Evolutionary conservation across 1,140 invertebrate genomes (phyloP).

Genomic region (Listronotus oregonensis): DNA sequence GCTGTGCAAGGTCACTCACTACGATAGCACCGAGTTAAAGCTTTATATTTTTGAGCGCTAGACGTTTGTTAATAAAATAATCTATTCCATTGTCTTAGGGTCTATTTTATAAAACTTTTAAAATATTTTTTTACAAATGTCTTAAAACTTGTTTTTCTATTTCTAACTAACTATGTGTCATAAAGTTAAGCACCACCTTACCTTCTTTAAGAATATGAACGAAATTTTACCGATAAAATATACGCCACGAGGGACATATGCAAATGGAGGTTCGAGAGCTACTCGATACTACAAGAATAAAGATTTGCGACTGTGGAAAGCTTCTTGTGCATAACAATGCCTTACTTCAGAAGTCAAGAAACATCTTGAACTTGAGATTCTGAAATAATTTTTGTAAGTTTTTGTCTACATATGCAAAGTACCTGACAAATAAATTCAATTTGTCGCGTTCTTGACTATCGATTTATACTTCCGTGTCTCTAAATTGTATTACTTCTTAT

Average conservation of each 20-base stretch:
- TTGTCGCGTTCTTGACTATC: constrained; percentile 6
- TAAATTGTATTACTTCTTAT: not conserved
- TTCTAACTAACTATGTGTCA: too few relatives aligned
- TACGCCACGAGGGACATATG: constrained; percentile 21
- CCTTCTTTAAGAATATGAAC: not conserved
- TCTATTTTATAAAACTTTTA: too few relatives aligned
- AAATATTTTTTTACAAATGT: too few relatives aligned
- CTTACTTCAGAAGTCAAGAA: not conserved
- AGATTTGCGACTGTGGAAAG: constrained; percentile 19
- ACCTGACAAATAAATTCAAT: not conserved
- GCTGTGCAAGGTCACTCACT: too few relatives aligned
- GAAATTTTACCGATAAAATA: constrained; percentile 14
- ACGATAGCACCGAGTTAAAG: too few relatives aligned
- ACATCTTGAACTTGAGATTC: not conserved
- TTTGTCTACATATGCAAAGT: constrained; percentile 6
- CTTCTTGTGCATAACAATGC: constrained; percentile 23
- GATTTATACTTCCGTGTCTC: not conserved
- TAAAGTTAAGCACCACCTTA: not conserved
- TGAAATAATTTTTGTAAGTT: constrained; percentile 6
- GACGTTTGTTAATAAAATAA: too few relatives aligned
- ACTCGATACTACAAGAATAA: constrained; percentile 20
- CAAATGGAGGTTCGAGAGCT: constrained; percentile 21
- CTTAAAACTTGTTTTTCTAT: too few relatives aligned
- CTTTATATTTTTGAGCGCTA: too few relatives aligned
- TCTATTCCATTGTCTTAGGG: too few relatives aligned